Conservation (phyloP, 2,113 vertebrate genomes). For the Tapirus terrestris region DNA sequence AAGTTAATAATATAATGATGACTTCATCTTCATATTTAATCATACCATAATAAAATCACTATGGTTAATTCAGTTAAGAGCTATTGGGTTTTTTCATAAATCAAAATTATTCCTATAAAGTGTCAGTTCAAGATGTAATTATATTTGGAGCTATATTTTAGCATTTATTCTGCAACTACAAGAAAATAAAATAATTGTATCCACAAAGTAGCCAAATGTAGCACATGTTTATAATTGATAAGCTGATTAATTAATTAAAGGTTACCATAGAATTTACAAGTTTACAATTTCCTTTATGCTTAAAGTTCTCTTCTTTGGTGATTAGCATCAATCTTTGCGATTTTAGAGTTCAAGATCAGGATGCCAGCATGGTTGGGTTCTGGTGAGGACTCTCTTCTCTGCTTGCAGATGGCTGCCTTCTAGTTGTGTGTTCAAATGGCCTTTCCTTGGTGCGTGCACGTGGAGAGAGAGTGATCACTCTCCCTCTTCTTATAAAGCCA, state of each 20-base stretch:
- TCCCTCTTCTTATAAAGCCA: neutral
- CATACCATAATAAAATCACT: constrained; percentile 62
- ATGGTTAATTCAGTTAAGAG: constrained; percentile 56
- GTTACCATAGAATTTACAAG: neutral
- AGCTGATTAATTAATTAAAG: constrained; percentile 3
- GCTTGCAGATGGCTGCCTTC: neutral
- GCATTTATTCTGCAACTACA: neutral
- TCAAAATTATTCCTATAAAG: constrained; percentile 72
- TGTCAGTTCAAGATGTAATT: constrained; percentile 60
- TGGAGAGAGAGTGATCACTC: neutral
- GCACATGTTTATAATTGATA: neutral
- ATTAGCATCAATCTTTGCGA: neutral
- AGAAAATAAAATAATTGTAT: neutral
- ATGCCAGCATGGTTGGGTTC: neutral
- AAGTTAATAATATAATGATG: constrained; percentile 71
- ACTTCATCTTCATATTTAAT: constrained; percentile 64
- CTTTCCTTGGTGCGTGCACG: neutral
- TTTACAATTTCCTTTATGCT: neutral
- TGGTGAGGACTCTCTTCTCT: neutral
- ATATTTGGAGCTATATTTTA: constrained; percentile 49
- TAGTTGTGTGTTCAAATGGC: neutral
- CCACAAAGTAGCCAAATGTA: neutral
- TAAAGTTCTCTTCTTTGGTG: neutral
- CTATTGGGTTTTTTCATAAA: constrained; percentile 65
- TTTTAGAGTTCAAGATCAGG: neutral